Evolutionary conservation across 2,888 invertebrate species (phyloP), one percentile per base, ranked within the genome.

Genomic region (Cheilosia variabilis): DNA sequence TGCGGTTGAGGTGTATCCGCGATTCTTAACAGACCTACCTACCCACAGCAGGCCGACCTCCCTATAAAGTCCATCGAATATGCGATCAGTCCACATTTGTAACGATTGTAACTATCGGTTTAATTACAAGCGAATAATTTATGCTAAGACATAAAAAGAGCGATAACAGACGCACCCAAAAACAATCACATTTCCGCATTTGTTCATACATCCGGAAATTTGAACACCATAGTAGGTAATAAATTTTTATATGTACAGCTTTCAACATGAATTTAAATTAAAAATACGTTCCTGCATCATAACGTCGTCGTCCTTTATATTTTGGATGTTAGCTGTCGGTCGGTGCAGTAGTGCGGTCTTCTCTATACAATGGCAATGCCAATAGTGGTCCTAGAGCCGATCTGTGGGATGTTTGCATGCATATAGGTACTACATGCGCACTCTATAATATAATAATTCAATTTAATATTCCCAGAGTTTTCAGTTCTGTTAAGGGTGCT

Each of bases 211-310:
- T 83, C 72, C 82, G 78, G 78, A 79, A 73, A 79, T 78, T 73
- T 68, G 57, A 63, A 63, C 65, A 63, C 68, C 63, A 58, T 73
- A 69, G 50, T 73, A 69, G 50, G 73, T 79, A 79, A 83, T 83
- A 83, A 83, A 83, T 83, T 73, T 73, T 41, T 63, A 37, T 37
- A 45, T 75, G 69, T 41, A 52, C 73, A 83, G 79, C 83, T 79
- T 83, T 79, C 73, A 83, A 79, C 83, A 79, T 79, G 73, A 83
- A 83, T 83, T 83, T 79, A 79, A 83, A 83, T 83, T 83, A 83
- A 79, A 83, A 83, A 83, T 83, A 68, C 72, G 57, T 78, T 83
- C 45, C 73, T 79, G 68, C 83, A 83, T 68, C 58, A 73, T 68
- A 69, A 57, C 57, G 45, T 68, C 82, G 68, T 78, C 82, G 68